Conservation (phyloP, 2,888 invertebrate genomes). For the Horisme vitalbata region DNA sequence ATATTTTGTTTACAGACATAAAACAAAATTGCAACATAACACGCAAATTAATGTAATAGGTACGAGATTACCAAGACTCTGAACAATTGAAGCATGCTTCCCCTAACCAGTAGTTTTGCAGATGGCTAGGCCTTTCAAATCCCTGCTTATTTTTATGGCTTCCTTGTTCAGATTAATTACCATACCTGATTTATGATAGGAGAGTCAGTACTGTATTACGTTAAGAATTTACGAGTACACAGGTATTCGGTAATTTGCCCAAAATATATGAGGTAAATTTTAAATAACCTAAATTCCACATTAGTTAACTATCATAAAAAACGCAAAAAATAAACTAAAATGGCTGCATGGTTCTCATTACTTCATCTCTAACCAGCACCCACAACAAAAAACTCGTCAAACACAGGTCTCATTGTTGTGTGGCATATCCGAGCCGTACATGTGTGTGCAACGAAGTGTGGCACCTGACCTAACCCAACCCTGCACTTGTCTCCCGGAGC, state of each 20-base stretch:
- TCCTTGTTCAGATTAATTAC: constrained; percentile 45
- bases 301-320: neutral
- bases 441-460: constrained; percentile 65
- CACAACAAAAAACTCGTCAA: constrained; percentile 35
- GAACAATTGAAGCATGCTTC: constrained; percentile 44
- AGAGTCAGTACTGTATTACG: no score
- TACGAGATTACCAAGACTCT: constrained; percentile 10
- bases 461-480: constrained; percentile 80
- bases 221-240: no score
- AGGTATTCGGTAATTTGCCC: no score
- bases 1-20: no score
- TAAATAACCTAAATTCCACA: no score
- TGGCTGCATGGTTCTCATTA: constrained; percentile 12
- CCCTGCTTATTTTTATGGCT: constrained; percentile 48
- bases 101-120: constrained; percentile 42
- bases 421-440: constrained; percentile 30
- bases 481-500: constrained; percentile 72
- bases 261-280: no score
- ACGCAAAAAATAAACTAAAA: constrained; percentile 4
- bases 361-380: constrained; percentile 27
- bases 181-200: constrained; percentile 41
- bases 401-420: constrained; percentile 39
- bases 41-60: constrained; percentile 23
- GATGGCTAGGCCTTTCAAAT: constrained; percentile 43
- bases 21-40: neutral